These are phyloP conservation scores for Monochamus saltuarius DNA, from an alignment of 1,140 invertebrate species.

Conservation along the genomic window DNA sequence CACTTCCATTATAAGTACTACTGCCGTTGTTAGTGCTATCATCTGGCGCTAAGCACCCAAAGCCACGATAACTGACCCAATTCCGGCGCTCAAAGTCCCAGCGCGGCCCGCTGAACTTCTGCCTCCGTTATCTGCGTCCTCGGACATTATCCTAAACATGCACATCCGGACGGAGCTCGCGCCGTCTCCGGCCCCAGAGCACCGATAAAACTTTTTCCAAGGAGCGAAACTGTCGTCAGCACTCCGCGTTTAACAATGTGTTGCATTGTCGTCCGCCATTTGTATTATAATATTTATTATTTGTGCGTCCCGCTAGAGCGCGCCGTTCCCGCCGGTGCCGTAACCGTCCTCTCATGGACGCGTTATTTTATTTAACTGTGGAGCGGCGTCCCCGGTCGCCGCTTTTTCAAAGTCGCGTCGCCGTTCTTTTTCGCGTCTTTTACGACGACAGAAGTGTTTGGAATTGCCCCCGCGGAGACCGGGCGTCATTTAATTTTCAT, in stretches of 20 bases:
- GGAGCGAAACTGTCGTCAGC: conserved; percentile 50
- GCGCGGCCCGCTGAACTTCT: too few relatives aligned
- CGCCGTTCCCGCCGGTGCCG: conserved; percentile 42
- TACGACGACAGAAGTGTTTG: conserved; percentile 51
- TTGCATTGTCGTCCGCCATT: conserved; percentile 45
- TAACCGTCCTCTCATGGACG: conserved; percentile 45
- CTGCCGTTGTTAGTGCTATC: too few relatives aligned
- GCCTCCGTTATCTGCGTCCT: conserved; percentile 11
- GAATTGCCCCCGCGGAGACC: conserved; percentile 48
- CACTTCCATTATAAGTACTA: too few relatives aligned
- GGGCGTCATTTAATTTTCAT: conserved; percentile 52
- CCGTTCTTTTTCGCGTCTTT: conserved; percentile 46
- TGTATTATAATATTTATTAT: conserved; percentile 54
- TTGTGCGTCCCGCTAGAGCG: conserved; percentile 49
- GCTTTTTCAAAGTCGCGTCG: conserved; percentile 46
- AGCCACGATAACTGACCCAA: too few relatives aligned
- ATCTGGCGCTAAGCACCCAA: too few relatives aligned
- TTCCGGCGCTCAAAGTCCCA: too few relatives aligned
- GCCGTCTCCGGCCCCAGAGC: conserved; percentile 32
- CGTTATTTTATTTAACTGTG: conserved; percentile 51
- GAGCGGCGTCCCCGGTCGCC: conserved; percentile 43
- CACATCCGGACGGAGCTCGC: conserved; percentile 21
- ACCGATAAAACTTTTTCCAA: conserved; percentile 51
- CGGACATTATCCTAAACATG: conserved; percentile 33
- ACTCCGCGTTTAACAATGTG: conserved; percentile 49